phyloP scores from a whole-genome alignment of 1,140 invertebrate genomes.

The Trachymyrmex cornetzi region DNA sequence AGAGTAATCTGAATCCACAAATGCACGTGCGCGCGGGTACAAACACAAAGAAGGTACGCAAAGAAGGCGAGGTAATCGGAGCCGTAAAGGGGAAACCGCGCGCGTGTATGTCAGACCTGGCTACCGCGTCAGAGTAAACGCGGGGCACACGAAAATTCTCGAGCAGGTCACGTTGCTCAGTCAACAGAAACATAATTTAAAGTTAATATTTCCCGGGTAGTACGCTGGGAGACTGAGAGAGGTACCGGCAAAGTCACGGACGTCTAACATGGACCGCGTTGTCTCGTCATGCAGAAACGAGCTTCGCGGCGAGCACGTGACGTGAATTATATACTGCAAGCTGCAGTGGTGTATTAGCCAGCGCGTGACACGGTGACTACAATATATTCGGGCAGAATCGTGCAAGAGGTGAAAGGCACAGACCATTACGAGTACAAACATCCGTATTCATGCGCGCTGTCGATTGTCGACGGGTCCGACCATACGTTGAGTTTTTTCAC shows the following conservation, averaged over 20 bases:
- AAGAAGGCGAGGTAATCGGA: constrained; percentile 19
- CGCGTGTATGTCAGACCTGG: constrained; percentile 26
- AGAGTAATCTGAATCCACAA: constrained; percentile 58
- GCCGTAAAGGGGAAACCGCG: constrained; percentile 46
- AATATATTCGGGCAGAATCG: not conserved
- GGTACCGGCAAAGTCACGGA: constrained; percentile 29
- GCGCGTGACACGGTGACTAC: constrained; percentile 7
- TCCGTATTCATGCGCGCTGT: not conserved
- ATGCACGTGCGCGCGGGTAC: constrained; percentile 53
- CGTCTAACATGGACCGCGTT: constrained; percentile 65
- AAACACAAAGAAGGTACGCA: constrained; percentile 32
- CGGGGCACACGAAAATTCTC: constrained; percentile 11
- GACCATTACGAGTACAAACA: constrained; percentile 14
- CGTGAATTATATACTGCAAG: constrained; percentile 30
- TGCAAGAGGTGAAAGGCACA: not conserved
- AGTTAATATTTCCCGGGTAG: constrained; percentile 60
- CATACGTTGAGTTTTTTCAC: not conserved
- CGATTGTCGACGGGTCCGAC: too few relatives aligned
- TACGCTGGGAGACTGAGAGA: constrained; percentile 2
- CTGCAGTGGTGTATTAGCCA: constrained; percentile 21
- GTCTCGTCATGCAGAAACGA: constrained; percentile 42
- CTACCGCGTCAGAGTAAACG: not conserved
- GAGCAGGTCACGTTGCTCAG: constrained; percentile 49
- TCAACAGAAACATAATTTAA: constrained; percentile 66
- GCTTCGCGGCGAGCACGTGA: constrained; percentile 42